A percentile compares a stretch with the other conserved stretches of the same genome.
Conservation (phyloP, 1,140 invertebrate species). For the Tetramorium parvispinum region DNA sequence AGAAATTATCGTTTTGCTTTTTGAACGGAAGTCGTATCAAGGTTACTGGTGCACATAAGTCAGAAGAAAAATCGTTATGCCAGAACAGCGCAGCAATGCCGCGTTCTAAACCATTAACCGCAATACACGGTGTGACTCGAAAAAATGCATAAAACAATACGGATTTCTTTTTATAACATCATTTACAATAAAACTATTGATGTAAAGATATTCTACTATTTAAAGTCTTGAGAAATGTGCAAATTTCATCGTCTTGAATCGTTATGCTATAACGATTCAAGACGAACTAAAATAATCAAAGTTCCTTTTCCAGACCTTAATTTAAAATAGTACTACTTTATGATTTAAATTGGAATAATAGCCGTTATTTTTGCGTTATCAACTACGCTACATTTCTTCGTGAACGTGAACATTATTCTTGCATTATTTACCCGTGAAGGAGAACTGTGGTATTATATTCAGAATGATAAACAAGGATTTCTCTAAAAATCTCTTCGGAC, state of each 20-base stretch:
- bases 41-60: constrained; percentile 56
- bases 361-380: constrained; percentile 32
- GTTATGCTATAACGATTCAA: background rate
- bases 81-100: background rate
- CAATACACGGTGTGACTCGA: constrained; percentile 56
- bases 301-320: background rate
- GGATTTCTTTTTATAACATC: background rate
- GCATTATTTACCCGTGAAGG: background rate
- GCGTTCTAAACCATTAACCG: constrained; percentile 38
- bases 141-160: constrained; percentile 40
- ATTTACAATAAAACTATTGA: background rate
- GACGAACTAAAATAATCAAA: background rate
- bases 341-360: background rate
- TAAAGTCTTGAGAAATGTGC: background rate
- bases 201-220: background rate
- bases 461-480: constrained; percentile 16
- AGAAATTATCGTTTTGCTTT: constrained; percentile 40
- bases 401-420: constrained; percentile 25
- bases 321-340: background rate
- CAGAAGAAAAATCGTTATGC: constrained; percentile 69
- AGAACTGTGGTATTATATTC: background rate
- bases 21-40: constrained; percentile 55
- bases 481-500: background rate
- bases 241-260: no score
- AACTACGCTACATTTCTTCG: background rate